Conservation (phyloP, 2,113 vertebrate species). For the Tichodroma muraria region DNA sequence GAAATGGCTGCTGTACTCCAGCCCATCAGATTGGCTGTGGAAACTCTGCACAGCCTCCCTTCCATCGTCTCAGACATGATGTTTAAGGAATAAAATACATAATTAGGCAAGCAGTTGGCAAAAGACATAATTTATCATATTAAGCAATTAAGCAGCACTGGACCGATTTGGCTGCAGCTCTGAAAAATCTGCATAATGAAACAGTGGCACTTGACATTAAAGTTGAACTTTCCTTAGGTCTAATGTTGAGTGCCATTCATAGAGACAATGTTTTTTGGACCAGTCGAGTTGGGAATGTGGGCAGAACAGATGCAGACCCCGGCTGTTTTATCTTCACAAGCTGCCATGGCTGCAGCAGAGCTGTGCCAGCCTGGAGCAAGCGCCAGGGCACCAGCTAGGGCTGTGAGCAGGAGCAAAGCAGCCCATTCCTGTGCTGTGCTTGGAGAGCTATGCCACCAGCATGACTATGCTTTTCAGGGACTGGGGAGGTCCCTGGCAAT, state of each 20-base stretch:
- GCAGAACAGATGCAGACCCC: rapidly evolving
- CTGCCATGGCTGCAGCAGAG: neutral
- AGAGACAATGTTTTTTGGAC: neutral
- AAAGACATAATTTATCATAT: conserved; percentile 16
- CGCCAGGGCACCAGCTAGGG: rapidly evolving
- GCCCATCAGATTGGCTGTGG: conserved; percentile 35
- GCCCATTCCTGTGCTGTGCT: rapidly evolving
- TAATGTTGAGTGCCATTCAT: neutral
- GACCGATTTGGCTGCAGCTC: neutral
- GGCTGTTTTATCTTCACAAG: neutral
- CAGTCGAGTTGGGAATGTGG: rapidly evolving
- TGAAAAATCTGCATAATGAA: neutral
- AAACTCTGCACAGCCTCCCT: neutral
- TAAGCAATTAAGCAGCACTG: conserved; percentile 15
- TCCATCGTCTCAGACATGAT: neutral
- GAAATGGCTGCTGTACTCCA: neutral
- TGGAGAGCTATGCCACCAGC: neutral
- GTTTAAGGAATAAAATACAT: conserved; percentile 19
- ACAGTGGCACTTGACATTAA: neutral
- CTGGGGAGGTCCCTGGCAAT: neutral
- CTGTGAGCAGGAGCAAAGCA: neutral
- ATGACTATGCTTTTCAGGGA: rapidly evolving
- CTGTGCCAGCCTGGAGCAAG: neutral
- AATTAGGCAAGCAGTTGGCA: conserved; percentile 34
- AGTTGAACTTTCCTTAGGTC: neutral